These are phyloP conservation scores for Nebria ingens DNA, from an alignment of 1,140 invertebrate species.

Conservation along the genomic window DNA sequence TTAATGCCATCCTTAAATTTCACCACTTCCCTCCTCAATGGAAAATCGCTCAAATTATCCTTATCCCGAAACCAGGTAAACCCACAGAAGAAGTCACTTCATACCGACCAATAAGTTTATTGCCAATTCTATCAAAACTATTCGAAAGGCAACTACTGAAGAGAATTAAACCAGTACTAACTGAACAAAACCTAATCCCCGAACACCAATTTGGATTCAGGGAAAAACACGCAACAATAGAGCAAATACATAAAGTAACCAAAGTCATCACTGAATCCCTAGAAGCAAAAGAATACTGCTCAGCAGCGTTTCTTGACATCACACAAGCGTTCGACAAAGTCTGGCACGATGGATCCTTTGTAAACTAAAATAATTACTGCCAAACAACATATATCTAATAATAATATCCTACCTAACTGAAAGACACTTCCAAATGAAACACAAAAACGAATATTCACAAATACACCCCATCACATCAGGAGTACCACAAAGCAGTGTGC, in stretches of 20 bases:
- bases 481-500: neutral
- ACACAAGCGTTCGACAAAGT: slow-evolving; percentile 30
- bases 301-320: slow-evolving; percentile 26
- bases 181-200: slow-evolving; percentile 17
- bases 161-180: slow-evolving; percentile 19
- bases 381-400: slow-evolving; percentile 11
- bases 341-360: slow-evolving; percentile 30
- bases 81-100: slow-evolving; percentile 13
- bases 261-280: slow-evolving; percentile 17
- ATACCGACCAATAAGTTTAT: slow-evolving; percentile 25
- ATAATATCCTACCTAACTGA: slow-evolving; percentile 16
- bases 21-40: slow-evolving; percentile 21
- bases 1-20: slow-evolving; percentile 5
- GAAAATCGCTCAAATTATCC: slow-evolving; percentile 26
- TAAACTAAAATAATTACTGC: slow-evolving; percentile 21
- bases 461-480: neutral
- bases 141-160: slow-evolving; percentile 24
- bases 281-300: slow-evolving; percentile 26
- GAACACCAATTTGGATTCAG: slow-evolving; percentile 29
- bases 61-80: slow-evolving; percentile 26
- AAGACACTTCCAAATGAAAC: neutral
- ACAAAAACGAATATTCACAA: neutral
- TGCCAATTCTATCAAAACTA: slow-evolving; percentile 27
- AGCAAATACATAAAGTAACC: slow-evolving; percentile 22
- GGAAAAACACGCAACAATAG: slow-evolving; percentile 20